Conservation (phyloP, 2,797 vertebrate species). For the Numenius phaeopus region DNA sequence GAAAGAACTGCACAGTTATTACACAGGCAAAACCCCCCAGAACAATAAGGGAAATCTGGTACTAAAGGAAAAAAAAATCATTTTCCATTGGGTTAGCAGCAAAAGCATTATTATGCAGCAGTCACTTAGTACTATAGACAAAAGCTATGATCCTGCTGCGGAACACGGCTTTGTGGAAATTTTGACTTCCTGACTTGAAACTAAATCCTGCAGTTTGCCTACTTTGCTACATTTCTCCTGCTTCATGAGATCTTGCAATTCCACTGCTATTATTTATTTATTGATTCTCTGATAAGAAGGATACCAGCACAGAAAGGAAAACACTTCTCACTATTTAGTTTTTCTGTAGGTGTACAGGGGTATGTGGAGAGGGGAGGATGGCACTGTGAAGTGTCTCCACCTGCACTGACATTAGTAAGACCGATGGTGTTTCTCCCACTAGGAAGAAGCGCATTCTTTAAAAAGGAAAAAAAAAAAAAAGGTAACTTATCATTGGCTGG, state of each 20-base stretch:
- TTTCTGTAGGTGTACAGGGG: fast-evolving
- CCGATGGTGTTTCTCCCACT: not conserved
- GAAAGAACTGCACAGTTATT: not conserved
- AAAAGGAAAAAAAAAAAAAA: not conserved
- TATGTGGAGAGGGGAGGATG: not conserved
- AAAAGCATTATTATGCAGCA: not conserved
- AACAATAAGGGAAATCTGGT: not conserved
- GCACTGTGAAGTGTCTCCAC: not conserved
- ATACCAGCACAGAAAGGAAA: not conserved
- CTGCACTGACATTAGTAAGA: not conserved
- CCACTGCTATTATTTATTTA: not conserved
- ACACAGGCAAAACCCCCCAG: not conserved
- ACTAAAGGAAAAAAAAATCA: not conserved
- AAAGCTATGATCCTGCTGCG: not conserved
- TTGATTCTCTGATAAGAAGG: not conserved
- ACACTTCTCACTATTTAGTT: not conserved
- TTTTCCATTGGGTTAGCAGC: not conserved
- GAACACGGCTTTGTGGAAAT: not conserved
- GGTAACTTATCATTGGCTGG: constrained; percentile 55
- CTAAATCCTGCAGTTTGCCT: not conserved
- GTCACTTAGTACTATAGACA: not conserved
- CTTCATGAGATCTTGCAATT: not conserved
- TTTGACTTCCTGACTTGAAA: not conserved
- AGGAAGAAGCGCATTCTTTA: not conserved
- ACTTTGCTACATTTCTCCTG: not conserved